Percentiles rank a stretch among this genome's conserved stretches.
Evolutionary conservation across 1,140 invertebrate species (phyloP).

Genomic region (Pomphorhynchus laevis): DNA sequence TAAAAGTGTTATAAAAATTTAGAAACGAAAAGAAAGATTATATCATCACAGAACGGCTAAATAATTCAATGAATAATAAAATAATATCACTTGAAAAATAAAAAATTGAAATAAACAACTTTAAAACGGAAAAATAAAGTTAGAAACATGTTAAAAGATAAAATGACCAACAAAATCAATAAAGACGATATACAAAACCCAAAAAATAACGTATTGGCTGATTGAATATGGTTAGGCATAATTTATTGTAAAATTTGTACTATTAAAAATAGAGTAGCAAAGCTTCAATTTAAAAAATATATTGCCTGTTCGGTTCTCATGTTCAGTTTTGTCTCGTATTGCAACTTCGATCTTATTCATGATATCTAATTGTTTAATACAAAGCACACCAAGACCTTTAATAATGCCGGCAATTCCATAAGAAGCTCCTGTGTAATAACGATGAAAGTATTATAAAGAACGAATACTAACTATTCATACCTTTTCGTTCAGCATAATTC

Average conservation of each 20-base stretch:
- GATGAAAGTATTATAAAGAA: not conserved
- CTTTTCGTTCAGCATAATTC: slow-evolving; percentile 72
- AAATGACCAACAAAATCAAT: not conserved
- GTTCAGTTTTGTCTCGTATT: slow-evolving; percentile 82
- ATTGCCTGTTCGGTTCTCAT: slow-evolving; percentile 55
- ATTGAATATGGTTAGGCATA: not conserved
- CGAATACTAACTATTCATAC: slow-evolving; percentile 14
- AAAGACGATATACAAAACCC: not conserved
- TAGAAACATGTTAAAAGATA: not conserved
- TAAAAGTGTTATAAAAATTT: slow-evolving; percentile 17
- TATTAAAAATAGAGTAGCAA: not conserved
- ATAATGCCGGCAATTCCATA: slow-evolving; percentile 27
- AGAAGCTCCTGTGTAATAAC: slow-evolving; percentile 15
- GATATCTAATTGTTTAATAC: slow-evolving; percentile 66
- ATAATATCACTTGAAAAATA: too few species aligned
- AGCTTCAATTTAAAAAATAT: slow-evolving; percentile 17
- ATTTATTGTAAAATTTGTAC: not conserved
- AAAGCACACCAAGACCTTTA: slow-evolving; percentile 72
- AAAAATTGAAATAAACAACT: too few species aligned
- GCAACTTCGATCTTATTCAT: slow-evolving; percentile 64
- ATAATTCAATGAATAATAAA: too few species aligned
- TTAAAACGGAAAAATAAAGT: slow-evolving; percentile 11
- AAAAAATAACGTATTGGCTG: not conserved
- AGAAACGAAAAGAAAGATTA: not conserved
- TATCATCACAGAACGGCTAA: not conserved